Evolutionary conservation across 2,888 invertebrate species (phyloP).

Genomic region (Acrobeloides nanus): DNA sequence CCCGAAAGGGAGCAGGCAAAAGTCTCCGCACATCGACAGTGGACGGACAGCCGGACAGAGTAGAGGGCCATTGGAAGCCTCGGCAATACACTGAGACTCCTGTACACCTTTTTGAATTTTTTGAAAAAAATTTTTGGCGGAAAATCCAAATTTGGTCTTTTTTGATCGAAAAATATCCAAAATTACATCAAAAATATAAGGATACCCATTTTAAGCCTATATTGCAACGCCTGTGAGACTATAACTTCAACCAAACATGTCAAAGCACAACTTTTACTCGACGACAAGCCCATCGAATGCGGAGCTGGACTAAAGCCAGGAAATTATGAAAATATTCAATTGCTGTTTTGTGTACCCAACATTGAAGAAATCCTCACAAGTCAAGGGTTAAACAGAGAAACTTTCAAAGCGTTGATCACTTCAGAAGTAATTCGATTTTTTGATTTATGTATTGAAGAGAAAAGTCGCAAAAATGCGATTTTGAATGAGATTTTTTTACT

Average conservation of each 20-base stretch:
- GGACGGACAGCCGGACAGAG: too few relatives aligned
- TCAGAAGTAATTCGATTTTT: slow-evolving; percentile 33
- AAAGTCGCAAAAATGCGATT: too few relatives aligned
- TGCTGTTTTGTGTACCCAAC: slow-evolving; percentile 48
- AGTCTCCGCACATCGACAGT: too few relatives aligned
- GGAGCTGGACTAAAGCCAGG: slow-evolving; percentile 42
- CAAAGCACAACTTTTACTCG: slow-evolving; percentile 44
- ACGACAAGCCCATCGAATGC: slow-evolving; percentile 46
- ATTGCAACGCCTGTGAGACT: slow-evolving; percentile 50
- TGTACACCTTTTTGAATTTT: too few relatives aligned
- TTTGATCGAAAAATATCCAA: not conserved
- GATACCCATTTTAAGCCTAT: slow-evolving; percentile 38
- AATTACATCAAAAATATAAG: too few relatives aligned
- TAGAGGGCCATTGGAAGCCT: too few relatives aligned
- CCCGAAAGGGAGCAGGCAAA: too few relatives aligned
- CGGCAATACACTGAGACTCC: too few relatives aligned
- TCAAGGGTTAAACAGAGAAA: slow-evolving; percentile 46
- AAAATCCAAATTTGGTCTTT: not conserved
- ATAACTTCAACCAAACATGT: slow-evolving; percentile 40
- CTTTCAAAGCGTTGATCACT: slow-evolving; percentile 40
- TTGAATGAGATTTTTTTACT: too few relatives aligned
- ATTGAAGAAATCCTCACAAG: slow-evolving; percentile 45
- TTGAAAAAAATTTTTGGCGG: too few relatives aligned
- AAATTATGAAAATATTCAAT: slow-evolving; percentile 45
- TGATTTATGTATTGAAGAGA: too few relatives aligned